Conservation (phyloP, 2,113 vertebrate species). For the Anseranas semipalmata region DNA sequence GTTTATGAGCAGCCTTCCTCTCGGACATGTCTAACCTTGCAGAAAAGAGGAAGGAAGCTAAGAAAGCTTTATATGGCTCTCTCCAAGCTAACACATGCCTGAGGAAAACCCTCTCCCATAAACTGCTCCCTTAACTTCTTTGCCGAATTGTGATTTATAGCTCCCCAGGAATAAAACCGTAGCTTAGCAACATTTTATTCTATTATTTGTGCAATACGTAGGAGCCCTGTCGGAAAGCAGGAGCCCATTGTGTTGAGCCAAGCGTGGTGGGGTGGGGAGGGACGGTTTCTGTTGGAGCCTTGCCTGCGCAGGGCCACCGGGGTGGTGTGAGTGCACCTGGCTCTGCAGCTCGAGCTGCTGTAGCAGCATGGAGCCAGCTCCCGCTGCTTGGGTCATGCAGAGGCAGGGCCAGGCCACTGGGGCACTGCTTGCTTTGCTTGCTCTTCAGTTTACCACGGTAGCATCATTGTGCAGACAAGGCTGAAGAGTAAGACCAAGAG, state of each 20-base stretch:
- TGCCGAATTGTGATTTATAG: not conserved
- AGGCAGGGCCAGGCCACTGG: not conserved
- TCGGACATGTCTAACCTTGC: not conserved
- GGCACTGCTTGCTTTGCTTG: not conserved
- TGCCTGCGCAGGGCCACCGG: not conserved
- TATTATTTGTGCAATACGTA: not conserved
- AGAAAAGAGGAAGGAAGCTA: not conserved
- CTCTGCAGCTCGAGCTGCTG: fast-evolving
- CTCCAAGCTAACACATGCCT: not conserved
- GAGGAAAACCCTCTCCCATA: not conserved
- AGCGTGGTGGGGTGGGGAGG: not conserved
- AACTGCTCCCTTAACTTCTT: not conserved
- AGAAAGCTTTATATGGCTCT: not conserved
- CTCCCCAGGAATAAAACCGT: not conserved
- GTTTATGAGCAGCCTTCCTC: not conserved
- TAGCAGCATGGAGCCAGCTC: fast-evolving
- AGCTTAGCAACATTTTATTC: constrained; percentile 11
- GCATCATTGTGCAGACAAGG: not conserved
- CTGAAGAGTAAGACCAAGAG: not conserved
- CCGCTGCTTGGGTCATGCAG: not conserved
- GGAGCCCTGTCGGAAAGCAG: not conserved
- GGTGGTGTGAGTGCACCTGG: not conserved
- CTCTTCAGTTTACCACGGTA: not conserved
- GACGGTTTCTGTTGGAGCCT: not conserved
- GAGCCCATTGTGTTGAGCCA: not conserved